Percentiles rank a stretch among this genome's conserved stretches.
phyloP scores from a whole-genome alignment of 2,888 invertebrate genomes.

The Dasysyrphus tricinctus region DNA sequence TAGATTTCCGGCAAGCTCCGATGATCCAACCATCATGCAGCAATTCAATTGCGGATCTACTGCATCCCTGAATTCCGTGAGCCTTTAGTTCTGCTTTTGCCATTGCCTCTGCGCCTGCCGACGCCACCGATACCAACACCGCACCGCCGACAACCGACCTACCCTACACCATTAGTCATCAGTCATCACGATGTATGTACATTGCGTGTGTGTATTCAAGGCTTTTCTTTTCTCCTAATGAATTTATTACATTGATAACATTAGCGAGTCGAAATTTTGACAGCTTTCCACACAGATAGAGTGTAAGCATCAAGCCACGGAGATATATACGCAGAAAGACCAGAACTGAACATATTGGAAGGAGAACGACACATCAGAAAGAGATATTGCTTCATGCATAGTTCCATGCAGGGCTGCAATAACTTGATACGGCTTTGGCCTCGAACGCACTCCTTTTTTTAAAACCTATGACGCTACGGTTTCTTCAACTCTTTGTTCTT shows the following conservation, averaged over 20 bases:
- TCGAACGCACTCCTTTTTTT: too few relatives aligned
- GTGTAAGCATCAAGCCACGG: slow-evolving; percentile 11
- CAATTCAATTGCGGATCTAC: slow-evolving; percentile 63
- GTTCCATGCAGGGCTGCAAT: background rate
- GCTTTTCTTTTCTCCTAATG: slow-evolving; percentile 65
- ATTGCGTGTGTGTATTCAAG: slow-evolving; percentile 45
- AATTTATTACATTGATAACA: slow-evolving; percentile 75
- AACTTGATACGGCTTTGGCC: too few relatives aligned
- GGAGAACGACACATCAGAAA: background rate
- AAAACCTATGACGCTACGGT: too few relatives aligned
- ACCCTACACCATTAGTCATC: background rate
- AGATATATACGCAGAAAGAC: background rate
- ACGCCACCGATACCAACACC: too few relatives aligned
- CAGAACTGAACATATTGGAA: slow-evolving; percentile 3
- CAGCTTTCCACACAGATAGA: slow-evolving; percentile 50
- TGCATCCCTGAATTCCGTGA: slow-evolving; percentile 21
- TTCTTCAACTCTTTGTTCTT: too few relatives aligned
- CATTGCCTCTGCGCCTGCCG: slow-evolving; percentile 17
- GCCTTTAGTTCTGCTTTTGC: slow-evolving; percentile 9
- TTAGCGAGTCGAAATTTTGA: slow-evolving; percentile 73
- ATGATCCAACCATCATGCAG: slow-evolving; percentile 54
- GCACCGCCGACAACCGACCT: too few relatives aligned
- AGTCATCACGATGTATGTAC: background rate
- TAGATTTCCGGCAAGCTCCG: slow-evolving; percentile 45
- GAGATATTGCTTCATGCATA: background rate